Evolutionary conservation across 1,140 invertebrate species (phyloP).

Genomic region (Psix sp.): DNA sequence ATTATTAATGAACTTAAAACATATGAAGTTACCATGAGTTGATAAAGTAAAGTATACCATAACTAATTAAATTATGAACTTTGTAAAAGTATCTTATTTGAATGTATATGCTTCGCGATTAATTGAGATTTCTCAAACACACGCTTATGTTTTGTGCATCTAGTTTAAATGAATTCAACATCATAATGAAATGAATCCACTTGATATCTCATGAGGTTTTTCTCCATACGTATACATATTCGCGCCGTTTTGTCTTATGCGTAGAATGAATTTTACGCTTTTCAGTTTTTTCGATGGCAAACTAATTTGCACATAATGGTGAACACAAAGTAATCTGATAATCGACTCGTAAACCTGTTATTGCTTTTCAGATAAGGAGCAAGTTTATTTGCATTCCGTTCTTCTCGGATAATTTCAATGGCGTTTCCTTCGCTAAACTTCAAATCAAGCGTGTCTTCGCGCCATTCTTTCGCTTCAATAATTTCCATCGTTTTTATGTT

Average conservation of each 20-base stretch:
- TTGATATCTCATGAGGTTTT: slow-evolving; percentile 49
- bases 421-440: too few species aligned
- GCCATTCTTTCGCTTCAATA: too few species aligned
- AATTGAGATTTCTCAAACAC: slow-evolving; percentile 47
- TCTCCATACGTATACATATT: slow-evolving; percentile 35
- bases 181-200: slow-evolving; percentile 48
- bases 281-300: slow-evolving; percentile 46
- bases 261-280: slow-evolving; percentile 59
- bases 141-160: slow-evolving; percentile 40
- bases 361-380: slow-evolving; percentile 49
- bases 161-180: slow-evolving; percentile 33
- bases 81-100: slow-evolving; percentile 20
- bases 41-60: not conserved
- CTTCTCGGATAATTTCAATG: slow-evolving; percentile 33
- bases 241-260: slow-evolving; percentile 41
- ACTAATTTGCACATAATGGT: slow-evolving; percentile 58
- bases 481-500: too few species aligned
- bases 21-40: too few species aligned
- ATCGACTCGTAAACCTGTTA: slow-evolving; percentile 58
- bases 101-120: slow-evolving; percentile 28
- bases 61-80: slow-evolving; percentile 8
- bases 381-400: slow-evolving; percentile 38
- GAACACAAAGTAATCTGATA: slow-evolving; percentile 53
- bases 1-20: too few species aligned
- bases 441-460: too few species aligned